Evolutionary conservation across 2,888 invertebrate species (phyloP).

Genomic region (Thalpophila matura): DNA sequence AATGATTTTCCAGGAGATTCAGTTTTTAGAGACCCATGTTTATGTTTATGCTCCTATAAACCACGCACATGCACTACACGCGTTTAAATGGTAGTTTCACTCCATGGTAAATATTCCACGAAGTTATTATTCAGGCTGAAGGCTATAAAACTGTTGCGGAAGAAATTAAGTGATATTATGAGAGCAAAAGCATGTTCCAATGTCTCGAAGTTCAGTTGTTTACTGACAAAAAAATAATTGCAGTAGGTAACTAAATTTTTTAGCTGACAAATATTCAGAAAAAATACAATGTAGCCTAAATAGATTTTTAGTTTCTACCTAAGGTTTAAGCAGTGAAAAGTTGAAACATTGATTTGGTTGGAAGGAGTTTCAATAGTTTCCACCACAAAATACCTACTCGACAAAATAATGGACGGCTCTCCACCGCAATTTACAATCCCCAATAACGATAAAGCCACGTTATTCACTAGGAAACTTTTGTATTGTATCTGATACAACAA

Average conservation of each 20-base stretch:
- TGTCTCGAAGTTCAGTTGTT: slow-evolving; percentile 12
- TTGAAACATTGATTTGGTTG: background rate
- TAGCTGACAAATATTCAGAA: no score
- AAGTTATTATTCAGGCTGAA: slow-evolving; percentile 54
- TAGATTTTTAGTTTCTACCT: no score
- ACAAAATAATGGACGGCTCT: background rate
- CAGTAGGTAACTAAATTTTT: background rate
- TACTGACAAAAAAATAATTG: slow-evolving; percentile 22
- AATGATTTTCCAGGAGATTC: no score
- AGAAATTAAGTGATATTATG: slow-evolving; percentile 42
- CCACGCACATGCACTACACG: background rate
- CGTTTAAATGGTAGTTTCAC: slow-evolving; percentile 19
- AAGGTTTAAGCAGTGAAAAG: no score
- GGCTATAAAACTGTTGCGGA: slow-evolving; percentile 44
- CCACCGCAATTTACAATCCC: background rate
- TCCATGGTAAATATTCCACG: slow-evolving; percentile 41
- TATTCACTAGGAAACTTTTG: no score
- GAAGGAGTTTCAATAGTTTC: background rate
- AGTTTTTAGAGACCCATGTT: background rate
- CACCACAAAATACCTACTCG: background rate
- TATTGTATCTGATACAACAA: no score
- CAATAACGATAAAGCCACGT: slow-evolving; percentile 5
- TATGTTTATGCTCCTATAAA: background rate
- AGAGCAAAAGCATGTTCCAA: slow-evolving; percentile 34
- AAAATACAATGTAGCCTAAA: no score